A percentile compares a stretch with the other conserved stretches of the same genome.
These are phyloP conservation scores for Agrilus mali DNA, from an alignment of 2,888 invertebrate genomes.

Conservation along the genomic window DNA sequence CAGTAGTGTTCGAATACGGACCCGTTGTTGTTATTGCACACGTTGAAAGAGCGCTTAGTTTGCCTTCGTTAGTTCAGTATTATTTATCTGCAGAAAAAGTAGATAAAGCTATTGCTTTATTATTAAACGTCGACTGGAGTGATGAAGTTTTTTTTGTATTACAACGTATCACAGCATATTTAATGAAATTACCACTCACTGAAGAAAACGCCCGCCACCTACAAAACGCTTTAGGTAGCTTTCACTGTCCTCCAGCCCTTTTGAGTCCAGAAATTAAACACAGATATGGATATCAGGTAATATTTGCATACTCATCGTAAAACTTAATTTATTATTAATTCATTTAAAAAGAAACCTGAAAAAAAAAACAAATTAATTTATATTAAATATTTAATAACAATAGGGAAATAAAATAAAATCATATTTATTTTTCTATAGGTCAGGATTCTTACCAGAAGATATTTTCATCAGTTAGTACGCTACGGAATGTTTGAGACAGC, in stretches of 20 bases:
- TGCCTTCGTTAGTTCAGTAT: conserved; percentile 28
- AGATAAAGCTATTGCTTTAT: conserved; percentile 55
- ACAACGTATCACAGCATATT: conserved; percentile 56
- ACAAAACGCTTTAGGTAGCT: conserved; percentile 70
- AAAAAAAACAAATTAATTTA: too few relatives aligned
- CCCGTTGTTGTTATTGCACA: conserved; percentile 36
- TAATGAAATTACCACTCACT: conserved; percentile 45
- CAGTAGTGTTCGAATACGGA: conserved; percentile 49
- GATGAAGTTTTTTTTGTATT: conserved; percentile 61
- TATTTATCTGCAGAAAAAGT: conserved; percentile 51
- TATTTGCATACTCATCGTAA: not conserved
- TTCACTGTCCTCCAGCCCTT: conserved; percentile 55
- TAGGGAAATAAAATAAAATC: not conserved
- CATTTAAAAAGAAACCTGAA: too few relatives aligned
- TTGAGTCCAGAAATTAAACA: conserved; percentile 54
- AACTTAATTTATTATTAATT: not conserved
- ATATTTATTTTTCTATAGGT: conserved; percentile 37
- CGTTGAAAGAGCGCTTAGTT: conserved; percentile 23
- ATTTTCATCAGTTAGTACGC: conserved; percentile 75
- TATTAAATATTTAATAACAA: not conserved
- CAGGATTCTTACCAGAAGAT: conserved; percentile 70
- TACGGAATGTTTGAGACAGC: conserved; percentile 68
- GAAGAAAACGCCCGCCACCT: conserved; percentile 50
- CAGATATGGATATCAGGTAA: conserved; percentile 52
- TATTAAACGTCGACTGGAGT: conserved; percentile 58